Conservation (phyloP, 1,140 invertebrate species). For the Magallana gigas region DNA sequence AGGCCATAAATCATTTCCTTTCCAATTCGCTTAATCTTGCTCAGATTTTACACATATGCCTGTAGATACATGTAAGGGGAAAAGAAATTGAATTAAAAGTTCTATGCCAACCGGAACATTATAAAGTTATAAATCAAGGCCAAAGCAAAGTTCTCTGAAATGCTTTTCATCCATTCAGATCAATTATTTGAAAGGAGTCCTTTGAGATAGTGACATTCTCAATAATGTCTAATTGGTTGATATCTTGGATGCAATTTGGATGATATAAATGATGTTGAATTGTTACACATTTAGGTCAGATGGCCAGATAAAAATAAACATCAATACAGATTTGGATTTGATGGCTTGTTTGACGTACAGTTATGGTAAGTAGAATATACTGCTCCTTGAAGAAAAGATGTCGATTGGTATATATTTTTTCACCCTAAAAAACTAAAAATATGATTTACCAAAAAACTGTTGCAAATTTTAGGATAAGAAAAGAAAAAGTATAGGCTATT, state of each 20-base stretch:
- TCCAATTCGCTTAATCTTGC: too few relatives aligned
- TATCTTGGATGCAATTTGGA: neutral
- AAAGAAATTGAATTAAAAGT: neutral
- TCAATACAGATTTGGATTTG: constrained; percentile 15
- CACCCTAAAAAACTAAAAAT: too few relatives aligned
- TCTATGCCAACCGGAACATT: neutral
- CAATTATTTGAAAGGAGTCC: too few relatives aligned
- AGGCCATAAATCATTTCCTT: too few relatives aligned
- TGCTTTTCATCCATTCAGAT: too few relatives aligned
- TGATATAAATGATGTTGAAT: neutral
- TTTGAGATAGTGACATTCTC: neutral
- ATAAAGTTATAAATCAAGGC: neutral
- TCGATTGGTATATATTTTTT: too few relatives aligned
- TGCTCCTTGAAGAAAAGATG: too few relatives aligned
- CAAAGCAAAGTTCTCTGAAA: neutral
- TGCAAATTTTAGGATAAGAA: too few relatives aligned
- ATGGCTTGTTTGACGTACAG: constrained; percentile 27
- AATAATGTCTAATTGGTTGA: neutral
- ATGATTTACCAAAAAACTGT: too few relatives aligned
- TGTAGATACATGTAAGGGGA: neutral
- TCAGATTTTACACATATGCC: too few relatives aligned
- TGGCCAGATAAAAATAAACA: constrained; percentile 8
- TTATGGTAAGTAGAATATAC: constrained; percentile 8
- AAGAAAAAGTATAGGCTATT: too few relatives aligned
- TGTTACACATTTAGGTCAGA: neutral